These are phyloP conservation scores for Pseudochirops corinnae DNA, from an alignment of 2,797 vertebrate species.

Conservation along the genomic window DNA sequence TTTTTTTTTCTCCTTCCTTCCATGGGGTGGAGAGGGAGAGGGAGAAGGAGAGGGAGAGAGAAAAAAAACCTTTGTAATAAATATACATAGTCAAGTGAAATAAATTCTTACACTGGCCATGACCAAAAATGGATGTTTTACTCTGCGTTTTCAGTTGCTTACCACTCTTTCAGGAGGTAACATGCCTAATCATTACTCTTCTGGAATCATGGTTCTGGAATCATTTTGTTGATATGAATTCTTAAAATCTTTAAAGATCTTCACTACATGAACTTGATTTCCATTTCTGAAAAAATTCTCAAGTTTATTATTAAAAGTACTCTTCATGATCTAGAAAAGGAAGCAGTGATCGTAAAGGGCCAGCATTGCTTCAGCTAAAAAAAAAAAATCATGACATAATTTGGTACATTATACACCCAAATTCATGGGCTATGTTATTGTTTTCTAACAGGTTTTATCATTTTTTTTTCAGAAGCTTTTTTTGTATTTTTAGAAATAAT, in stretches of 20 bases:
- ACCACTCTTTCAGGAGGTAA: background rate
- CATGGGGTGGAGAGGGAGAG: no score
- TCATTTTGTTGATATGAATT: background rate
- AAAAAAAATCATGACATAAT: background rate
- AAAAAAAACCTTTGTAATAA: background rate
- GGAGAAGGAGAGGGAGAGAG: no score
- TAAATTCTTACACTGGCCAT: background rate
- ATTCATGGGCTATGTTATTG: background rate
- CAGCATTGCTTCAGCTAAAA: background rate
- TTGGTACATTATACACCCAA: background rate
- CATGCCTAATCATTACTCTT: background rate
- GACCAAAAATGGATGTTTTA: background rate
- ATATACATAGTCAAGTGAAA: background rate
- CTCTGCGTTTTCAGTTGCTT: background rate
- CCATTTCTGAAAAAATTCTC: background rate
- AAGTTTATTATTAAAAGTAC: background rate
- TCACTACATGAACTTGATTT: background rate
- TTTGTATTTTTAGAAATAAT: background rate
- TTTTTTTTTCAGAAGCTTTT: background rate
- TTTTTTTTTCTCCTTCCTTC: background rate
- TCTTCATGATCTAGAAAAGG: background rate
- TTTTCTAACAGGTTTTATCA: background rate
- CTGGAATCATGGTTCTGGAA: background rate
- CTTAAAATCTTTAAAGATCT: background rate
- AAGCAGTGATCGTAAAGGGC: background rate